Evolutionary conservation across 2,888 invertebrate species (phyloP), one percentile per base, ranked within the genome.

Genomic region (Julus scanicus): DNA sequence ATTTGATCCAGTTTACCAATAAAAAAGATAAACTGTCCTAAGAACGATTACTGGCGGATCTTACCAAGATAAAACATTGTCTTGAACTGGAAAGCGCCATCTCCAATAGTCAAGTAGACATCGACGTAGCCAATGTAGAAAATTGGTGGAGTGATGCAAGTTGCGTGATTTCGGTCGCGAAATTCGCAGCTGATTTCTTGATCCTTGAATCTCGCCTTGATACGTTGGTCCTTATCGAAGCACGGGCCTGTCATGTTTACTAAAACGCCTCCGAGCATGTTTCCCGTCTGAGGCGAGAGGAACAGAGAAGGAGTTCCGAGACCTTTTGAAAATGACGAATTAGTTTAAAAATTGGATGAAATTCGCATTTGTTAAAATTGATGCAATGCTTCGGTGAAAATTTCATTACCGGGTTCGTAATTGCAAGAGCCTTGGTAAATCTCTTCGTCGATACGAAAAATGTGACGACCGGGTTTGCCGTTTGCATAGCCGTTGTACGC

Each of bases 211-310:
- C 90, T 89, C 49, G 92, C 92, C 87, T 91, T 95, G 86, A 98
- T 95, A 90, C 95, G 94, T 90, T 96, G 95, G 1, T 93, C 93
- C 0, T 94, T 94, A 90, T 95, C 94, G 92, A 99, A 97, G 92
- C 99, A 99, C 2, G 98, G 98, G 0, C 99, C 99, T 0, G 99
- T 98, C 89, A 99, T 96, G 91, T 99, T 98, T 71, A 99, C 97
- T 88, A 98, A 95, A 0, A 97, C 97, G 1, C 99, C 99, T 3
- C 99, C 99, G 90, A 99, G 94, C 99, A 99, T 99, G 92, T 97
- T 98, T 5, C 98, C 99, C 91, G 97, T 97, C 92, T 98, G 98
- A 0, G 98, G 98, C 0, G 98, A 97, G 91, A 98, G 92, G 0
- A 96, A 96, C 89, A 97, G 94, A 92, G 39, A 44, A 8, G 88